phyloP scores from a whole-genome alignment of 2,113 vertebrate genomes.

The Malurus elegans region DNA sequence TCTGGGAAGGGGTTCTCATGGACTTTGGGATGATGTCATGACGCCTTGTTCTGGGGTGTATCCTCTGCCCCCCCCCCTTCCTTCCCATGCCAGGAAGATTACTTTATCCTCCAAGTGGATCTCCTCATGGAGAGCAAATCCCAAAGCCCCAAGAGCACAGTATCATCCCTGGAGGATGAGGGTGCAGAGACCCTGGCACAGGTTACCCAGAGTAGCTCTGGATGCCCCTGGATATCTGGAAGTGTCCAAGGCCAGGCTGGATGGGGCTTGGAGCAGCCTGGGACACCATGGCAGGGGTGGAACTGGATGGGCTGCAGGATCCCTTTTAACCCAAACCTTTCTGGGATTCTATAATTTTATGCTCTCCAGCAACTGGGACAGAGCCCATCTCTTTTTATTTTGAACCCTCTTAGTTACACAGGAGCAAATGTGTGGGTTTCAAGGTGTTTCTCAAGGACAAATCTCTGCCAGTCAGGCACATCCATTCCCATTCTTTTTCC shows the following conservation, averaged over 20 bases:
- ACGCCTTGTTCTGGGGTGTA: background rate
- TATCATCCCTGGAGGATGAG: background rate
- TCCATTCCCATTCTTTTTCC: background rate
- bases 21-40: background rate
- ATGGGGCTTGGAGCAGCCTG: background rate
- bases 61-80: background rate
- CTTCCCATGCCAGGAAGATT: background rate
- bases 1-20: background rate
- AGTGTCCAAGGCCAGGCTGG: background rate
- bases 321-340: background rate
- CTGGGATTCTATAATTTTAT: background rate
- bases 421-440: background rate
- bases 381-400: background rate
- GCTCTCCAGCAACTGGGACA: background rate
- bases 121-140: background rate
- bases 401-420: background rate
- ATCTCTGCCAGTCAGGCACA: background rate
- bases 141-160: background rate
- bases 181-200: background rate
- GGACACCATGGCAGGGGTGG: background rate
- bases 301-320: background rate
- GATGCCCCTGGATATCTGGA: background rate
- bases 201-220: rapidly evolving
- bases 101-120: background rate
- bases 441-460: background rate